A percentile compares a stretch with the other conserved stretches of the same genome.
phyloP scores from a whole-genome alignment of 37 sponge, comb jelly and placozoan species.

The Cladorhizidae sp. region DNA sequence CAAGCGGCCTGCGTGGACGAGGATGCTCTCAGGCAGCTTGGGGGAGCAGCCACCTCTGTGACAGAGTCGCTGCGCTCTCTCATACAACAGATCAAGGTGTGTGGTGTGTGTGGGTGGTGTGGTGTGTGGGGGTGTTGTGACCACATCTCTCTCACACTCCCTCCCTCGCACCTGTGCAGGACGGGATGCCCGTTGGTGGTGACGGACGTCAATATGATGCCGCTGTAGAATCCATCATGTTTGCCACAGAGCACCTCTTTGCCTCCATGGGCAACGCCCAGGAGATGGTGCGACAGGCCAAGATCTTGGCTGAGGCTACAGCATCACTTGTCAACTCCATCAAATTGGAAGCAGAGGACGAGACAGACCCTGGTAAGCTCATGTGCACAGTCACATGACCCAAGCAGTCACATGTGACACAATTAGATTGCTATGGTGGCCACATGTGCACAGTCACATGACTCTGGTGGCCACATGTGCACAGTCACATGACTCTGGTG shows the following conservation, averaged over 20 bases:
- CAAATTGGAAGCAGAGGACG: slow-evolving; percentile 85
- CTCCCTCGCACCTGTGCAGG: neutral
- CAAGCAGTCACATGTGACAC: too few species aligned
- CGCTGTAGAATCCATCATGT: slow-evolving; percentile 89
- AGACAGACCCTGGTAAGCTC: slow-evolving; percentile 72
- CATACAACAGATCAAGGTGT: slow-evolving; percentile 72
- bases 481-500: too few species aligned
- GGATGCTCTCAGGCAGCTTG: slow-evolving; percentile 81
- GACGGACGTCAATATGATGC: slow-evolving; percentile 79
- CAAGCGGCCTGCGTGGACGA: slow-evolving; percentile 92
- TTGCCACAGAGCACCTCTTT: slow-evolving; percentile 87
- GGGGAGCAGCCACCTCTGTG: slow-evolving; percentile 85
- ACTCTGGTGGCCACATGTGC: too few species aligned
- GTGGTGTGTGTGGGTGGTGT: neutral
- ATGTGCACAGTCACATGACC: too few species aligned
- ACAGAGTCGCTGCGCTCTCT: slow-evolving; percentile 82
- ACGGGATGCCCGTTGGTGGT: neutral
- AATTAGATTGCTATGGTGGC: too few species aligned
- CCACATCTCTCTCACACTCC: neutral
- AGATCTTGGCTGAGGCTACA: slow-evolving; percentile 85
- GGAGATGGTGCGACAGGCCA: slow-evolving; percentile 95
- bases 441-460: too few species aligned
- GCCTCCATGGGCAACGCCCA: slow-evolving; percentile 89
- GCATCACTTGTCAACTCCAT: slow-evolving; percentile 82
- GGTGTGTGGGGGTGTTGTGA: neutral